These are phyloP conservation scores for Leptopilina syphax DNA, from an alignment of 2,888 invertebrate species.

Conservation along the genomic window DNA sequence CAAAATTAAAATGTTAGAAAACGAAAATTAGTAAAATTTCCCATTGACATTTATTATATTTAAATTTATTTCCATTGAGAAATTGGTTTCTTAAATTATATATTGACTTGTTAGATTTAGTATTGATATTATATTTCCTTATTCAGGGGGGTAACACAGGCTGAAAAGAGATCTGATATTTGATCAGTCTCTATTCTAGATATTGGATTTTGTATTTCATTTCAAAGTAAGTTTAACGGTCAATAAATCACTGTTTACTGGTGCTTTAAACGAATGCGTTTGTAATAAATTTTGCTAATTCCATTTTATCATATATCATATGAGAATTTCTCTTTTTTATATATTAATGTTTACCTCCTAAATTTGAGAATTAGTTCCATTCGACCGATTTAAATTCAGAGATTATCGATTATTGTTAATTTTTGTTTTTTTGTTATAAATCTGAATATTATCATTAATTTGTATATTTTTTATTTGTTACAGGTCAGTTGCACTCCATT, in stretches of 20 bases:
- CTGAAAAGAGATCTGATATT: conserved; percentile 23
- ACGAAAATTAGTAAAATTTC: background rate
- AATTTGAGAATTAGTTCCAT: background rate
- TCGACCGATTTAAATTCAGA: no score
- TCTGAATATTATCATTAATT: no score
- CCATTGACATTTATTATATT: background rate
- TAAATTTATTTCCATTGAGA: background rate
- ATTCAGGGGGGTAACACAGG: background rate
- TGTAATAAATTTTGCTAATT: conserved; percentile 4
- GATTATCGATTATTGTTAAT: background rate
- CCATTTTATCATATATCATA: conserved; percentile 6
- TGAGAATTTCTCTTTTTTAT: background rate
- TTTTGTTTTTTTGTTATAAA: background rate
- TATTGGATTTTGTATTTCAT: background rate
- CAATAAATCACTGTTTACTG: background rate
- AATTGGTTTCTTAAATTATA: conserved; percentile 1
- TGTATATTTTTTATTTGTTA: background rate
- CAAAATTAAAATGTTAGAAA: no score
- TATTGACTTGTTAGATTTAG: conserved; percentile 11
- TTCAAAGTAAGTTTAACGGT: background rate
- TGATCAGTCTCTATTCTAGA: background rate
- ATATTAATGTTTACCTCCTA: background rate
- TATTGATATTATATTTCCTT: background rate
- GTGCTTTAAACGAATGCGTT: background rate
- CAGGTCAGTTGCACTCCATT: background rate